A percentile compares a stretch with the other conserved stretches of the same genome.
Evolutionary conservation across 2,797 vertebrate species (phyloP).

Genomic region (Anas bernieri): DNA sequence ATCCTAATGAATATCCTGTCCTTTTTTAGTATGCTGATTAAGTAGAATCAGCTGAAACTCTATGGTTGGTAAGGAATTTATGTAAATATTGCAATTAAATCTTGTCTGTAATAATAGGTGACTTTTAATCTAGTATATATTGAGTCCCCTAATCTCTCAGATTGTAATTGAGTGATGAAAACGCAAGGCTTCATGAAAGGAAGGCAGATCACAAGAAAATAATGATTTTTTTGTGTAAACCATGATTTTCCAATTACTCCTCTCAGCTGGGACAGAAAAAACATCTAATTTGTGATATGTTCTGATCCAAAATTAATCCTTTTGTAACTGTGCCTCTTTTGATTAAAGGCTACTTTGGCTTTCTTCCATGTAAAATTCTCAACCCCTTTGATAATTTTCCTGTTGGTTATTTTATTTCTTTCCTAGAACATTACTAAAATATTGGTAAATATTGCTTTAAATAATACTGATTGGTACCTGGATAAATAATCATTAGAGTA

Average conservation of each 20-base stretch:
- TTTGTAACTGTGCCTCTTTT: slow-evolving; percentile 64
- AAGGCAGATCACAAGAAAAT: slow-evolving; percentile 61
- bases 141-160: slow-evolving; percentile 61
- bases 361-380: not conserved
- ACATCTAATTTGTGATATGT: slow-evolving; percentile 25
- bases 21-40: slow-evolving; percentile 2
- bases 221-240: slow-evolving; percentile 62
- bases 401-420: not conserved
- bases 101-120: slow-evolving; percentile 59
- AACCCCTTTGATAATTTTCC: not conserved
- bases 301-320: slow-evolving; percentile 66
- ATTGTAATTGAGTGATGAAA: slow-evolving; percentile 66
- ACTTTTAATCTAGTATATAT: slow-evolving; percentile 68
- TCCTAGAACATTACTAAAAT: not conserved
- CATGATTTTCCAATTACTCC: slow-evolving; percentile 75
- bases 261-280: slow-evolving; percentile 68
- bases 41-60: not conserved
- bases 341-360: slow-evolving; percentile 38
- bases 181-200: slow-evolving; percentile 55
- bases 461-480: not conserved
- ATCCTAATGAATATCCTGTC: slow-evolving; percentile 3
- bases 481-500: not conserved
- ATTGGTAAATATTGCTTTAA: not conserved
- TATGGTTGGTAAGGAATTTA: slow-evolving; percentile 16
- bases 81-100: slow-evolving; percentile 69